Evolutionary conservation across 2,113 vertebrate genomes (phyloP), one percentile per base, ranked within the genome.

Genomic region (Corythoichthys intestinalis): DNA sequence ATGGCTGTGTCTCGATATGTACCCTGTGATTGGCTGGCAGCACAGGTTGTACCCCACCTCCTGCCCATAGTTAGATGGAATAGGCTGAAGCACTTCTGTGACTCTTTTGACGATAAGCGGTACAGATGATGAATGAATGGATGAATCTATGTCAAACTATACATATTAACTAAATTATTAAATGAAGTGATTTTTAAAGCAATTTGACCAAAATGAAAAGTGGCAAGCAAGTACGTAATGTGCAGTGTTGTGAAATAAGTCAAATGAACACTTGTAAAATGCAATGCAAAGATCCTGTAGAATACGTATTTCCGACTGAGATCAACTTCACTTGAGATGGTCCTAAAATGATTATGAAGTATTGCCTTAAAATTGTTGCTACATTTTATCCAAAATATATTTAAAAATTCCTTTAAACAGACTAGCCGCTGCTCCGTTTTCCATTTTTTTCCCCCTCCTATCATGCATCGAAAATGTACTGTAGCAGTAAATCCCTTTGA

Each of bases 401-500:
- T 3, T 54, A 54, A 28, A 58, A 4, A 13, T 9, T 34, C 35
- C 14, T 2, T 2, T 5, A 17, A 52, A 52, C 15, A n/a, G 20
- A 56, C 11, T 57, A 12, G 15, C 14, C 2, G 38, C 39, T 62
- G 60, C 60, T 44, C 11, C 38, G 20, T 63, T 63, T 46, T 20
- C 60, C n/a, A 1, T 12, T 46, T 63, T 44, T 47, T 41, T 44
- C 6, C 4, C 9, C 12, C 5, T 13, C 15, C 11, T 38, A 10
- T 5, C 4, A 11, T 58, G 28, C 4, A 37, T 37, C 14, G 4
- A 66, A 66, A 58, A 75, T 44, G 83, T 87, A 89, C 86, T 88
- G 87, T 89, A 87, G 87, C 85, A 87, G 77, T 65, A 48, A 80
- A 77, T 83, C 86, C 81, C 81, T 86, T 89, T 85, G 62, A 88